These are phyloP conservation scores for Drosophila lacicola DNA, from an alignment of 2,888 invertebrate species.

Conservation along the genomic window DNA sequence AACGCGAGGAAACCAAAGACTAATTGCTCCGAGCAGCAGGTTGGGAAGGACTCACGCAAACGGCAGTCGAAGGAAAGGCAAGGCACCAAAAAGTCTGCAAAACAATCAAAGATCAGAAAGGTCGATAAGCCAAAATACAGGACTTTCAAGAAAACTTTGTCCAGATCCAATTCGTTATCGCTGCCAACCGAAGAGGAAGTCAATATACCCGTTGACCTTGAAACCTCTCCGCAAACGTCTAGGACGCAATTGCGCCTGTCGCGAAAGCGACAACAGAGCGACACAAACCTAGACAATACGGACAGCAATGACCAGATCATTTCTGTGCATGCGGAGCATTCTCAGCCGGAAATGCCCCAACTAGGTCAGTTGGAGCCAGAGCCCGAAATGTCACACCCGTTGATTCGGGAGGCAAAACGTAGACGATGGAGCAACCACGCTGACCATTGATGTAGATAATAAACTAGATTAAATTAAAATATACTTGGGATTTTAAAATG, in stretches of 20 bases:
- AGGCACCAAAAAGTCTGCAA: neutral
- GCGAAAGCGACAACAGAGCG: neutral
- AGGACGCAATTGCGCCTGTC: neutral
- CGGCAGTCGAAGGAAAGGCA: neutral
- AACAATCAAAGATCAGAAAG: neutral
- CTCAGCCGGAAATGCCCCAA: neutral
- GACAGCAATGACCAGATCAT: neutral
- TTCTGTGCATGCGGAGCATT: neutral
- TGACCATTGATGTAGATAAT: neutral
- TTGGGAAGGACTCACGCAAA: neutral
- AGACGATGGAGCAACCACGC: neutral
- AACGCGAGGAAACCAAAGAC: neutral
- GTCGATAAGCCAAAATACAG: rapidly evolving
- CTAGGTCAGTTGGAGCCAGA: neutral
- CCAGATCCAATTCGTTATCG: neutral
- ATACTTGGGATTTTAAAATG: neutral
- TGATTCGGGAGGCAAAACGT: neutral
- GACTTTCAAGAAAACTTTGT: neutral
- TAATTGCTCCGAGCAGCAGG: neutral
- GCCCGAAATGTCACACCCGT: neutral
- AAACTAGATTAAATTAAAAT: neutral
- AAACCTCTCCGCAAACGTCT: neutral
- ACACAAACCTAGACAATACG: neutral
- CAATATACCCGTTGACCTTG: neutral
- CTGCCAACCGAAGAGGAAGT: neutral